Evolutionary conservation across 1,140 invertebrate species (phyloP).

Genomic region (Muscidifurax raptorellus): DNA sequence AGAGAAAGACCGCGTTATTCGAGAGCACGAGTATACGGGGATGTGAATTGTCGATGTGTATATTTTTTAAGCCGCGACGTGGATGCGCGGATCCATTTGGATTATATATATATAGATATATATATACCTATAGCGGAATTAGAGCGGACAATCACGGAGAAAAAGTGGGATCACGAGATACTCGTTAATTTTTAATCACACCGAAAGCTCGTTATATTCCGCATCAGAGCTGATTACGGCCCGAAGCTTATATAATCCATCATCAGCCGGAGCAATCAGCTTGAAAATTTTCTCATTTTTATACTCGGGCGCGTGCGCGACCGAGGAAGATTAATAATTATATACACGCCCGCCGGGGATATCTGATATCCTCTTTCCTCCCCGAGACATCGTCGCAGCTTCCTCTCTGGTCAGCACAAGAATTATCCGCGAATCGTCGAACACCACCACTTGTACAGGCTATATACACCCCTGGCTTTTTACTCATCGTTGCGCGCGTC

Average conservation of each 20-base stretch:
- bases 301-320: no score
- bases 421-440: no score
- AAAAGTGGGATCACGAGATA: neutral
- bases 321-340: neutral
- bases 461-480: neutral
- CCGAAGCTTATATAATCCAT: neutral
- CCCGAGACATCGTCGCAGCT: no score
- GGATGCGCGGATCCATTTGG: no score
- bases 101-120: no score
- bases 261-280: neutral
- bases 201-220: neutral
- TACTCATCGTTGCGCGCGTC: neutral
- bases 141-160: no score
- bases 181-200: neutral
- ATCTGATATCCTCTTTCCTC: neutral
- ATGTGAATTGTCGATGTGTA: neutral
- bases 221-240: neutral
- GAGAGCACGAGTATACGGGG: neutral
- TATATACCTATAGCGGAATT: no score
- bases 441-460: no score
- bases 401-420: no score
- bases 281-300: neutral
- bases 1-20: neutral
- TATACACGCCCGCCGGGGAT: neutral
- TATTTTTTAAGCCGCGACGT: neutral